Percentiles rank a stretch among this genome's conserved stretches.
phyloP scores from a whole-genome alignment of 35 echinoderm and acorn worm genomes.

The Heliocidaris erythrogramma region DNA sequence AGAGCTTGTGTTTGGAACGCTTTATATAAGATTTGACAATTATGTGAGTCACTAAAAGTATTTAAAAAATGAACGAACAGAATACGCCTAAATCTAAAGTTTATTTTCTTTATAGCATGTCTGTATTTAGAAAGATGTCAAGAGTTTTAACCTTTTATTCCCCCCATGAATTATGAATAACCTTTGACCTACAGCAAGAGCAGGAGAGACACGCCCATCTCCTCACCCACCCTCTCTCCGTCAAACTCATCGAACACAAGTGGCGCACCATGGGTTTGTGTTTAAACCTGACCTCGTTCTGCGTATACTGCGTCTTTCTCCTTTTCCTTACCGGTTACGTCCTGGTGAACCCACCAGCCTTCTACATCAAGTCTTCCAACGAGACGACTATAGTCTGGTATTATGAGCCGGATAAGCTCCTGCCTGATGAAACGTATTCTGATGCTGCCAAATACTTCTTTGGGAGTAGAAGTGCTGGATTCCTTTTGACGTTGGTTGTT shows the following conservation, averaged over 20 bases:
- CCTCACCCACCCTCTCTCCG: neutral
- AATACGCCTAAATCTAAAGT: too few species aligned
- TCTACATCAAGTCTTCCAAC: neutral
- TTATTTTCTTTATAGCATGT: too few species aligned
- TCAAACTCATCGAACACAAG: slow-evolving; percentile 38
- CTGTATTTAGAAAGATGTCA: too few species aligned
- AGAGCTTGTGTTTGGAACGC: too few species aligned
- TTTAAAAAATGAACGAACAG: too few species aligned
- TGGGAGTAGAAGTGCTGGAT: neutral
- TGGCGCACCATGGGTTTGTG: neutral
- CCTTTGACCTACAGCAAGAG: neutral
- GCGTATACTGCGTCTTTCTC: neutral
- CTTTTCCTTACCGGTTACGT: neutral
- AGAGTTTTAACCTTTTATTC: too few species aligned
- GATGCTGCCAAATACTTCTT: neutral
- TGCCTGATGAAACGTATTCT: neutral
- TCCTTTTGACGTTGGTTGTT: neutral
- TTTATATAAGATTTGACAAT: too few species aligned
- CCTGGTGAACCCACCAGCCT: neutral
- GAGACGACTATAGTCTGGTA: neutral
- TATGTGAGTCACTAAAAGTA: too few species aligned
- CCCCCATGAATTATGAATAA: too few species aligned
- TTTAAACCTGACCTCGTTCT: neutral
- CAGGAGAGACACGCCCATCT: neutral
- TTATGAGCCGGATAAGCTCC: neutral